phyloP scores from a whole-genome alignment of 1,140 invertebrate species.

The Neocloeon triangulifer region DNA sequence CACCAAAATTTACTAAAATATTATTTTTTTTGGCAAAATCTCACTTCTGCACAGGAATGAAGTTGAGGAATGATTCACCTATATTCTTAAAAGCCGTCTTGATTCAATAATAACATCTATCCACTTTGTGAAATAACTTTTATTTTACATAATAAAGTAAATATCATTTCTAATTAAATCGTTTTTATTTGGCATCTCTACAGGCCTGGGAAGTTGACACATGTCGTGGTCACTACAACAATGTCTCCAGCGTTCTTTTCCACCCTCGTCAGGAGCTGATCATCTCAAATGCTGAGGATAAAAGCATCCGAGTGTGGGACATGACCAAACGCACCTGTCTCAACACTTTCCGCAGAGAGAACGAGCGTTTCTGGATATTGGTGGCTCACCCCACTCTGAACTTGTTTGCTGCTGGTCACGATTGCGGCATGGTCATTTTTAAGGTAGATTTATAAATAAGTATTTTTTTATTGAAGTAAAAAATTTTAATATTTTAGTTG shows the following conservation, averaged over 20 bases:
- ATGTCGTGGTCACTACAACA: slow-evolving; percentile 97
- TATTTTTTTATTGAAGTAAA: background rate
- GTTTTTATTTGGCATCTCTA: too few relatives aligned
- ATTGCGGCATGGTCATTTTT: slow-evolving; percentile 73
- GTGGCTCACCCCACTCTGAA: slow-evolving; percentile 72
- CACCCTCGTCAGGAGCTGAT: slow-evolving; percentile 94
- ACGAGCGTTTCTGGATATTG: slow-evolving; percentile 94
- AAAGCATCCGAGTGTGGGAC: slow-evolving; percentile 96
- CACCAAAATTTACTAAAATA: background rate
- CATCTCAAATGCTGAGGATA: slow-evolving; percentile 94
- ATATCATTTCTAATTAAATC: background rate
- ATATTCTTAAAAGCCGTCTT: background rate
- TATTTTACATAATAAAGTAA: background rate
- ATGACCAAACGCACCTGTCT: slow-evolving; percentile 94
- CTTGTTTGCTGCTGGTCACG: slow-evolving; percentile 84
- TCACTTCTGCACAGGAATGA: too few relatives aligned
- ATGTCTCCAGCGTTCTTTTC: slow-evolving; percentile 94
- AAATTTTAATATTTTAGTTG: slow-evolving; percentile 27
- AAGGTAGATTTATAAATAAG: slow-evolving; percentile 18
- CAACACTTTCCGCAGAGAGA: slow-evolving; percentile 84
- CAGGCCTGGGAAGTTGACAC: slow-evolving; percentile 98
- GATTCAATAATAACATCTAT: slow-evolving; percentile 1
- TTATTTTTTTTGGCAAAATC: too few relatives aligned
- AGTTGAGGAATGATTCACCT: too few relatives aligned
- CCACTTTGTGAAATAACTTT: slow-evolving; percentile 10